Conservation (phyloP, 2,888 invertebrate species). For the Silvanus unidentatus region DNA sequence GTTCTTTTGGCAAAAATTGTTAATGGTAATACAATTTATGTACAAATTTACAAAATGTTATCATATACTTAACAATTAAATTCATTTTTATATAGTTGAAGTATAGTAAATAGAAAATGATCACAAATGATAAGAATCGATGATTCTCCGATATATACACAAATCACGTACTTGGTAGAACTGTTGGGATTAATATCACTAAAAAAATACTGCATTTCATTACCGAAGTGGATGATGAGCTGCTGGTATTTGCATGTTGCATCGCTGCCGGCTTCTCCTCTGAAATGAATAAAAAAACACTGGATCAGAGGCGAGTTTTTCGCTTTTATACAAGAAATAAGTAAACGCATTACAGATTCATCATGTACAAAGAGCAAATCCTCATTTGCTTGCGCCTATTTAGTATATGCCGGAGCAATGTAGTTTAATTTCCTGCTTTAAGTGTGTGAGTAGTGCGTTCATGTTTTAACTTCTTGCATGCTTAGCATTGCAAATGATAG, state of each 20-base stretch:
- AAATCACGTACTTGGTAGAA: conserved; percentile 31
- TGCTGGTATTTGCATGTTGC: conserved; percentile 60
- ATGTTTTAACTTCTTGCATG: not conserved
- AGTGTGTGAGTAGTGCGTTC: not conserved
- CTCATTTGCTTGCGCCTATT: too few relatives aligned
- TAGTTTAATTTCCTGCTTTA: too few relatives aligned
- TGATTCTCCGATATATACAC: conserved; percentile 8
- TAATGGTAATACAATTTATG: conserved; percentile 18
- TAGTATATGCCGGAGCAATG: too few relatives aligned
- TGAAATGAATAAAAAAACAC: conserved; percentile 46
- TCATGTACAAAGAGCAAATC: too few relatives aligned
- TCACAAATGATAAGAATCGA: not conserved
- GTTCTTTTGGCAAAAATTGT: conserved; percentile 27
- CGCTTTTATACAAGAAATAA: too few relatives aligned
- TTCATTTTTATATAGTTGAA: not conserved
- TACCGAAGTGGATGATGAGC: conserved; percentile 30
- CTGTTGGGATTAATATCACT: conserved; percentile 25
- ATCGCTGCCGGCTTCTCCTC: conserved; percentile 70
- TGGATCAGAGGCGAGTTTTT: too few relatives aligned
- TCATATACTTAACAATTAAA: conserved; percentile 14
- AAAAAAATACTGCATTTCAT: conserved; percentile 32
- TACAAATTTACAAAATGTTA: conserved; percentile 31
- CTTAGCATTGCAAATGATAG: conserved; percentile 2
- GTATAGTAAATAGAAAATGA: not conserved
- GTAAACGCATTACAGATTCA: too few relatives aligned